Percentiles rank a stretch among this genome's conserved stretches.
Evolutionary conservation across 92 coral and sea anemone species (phyloP).

Genomic region (Phenganax stokvisi): DNA sequence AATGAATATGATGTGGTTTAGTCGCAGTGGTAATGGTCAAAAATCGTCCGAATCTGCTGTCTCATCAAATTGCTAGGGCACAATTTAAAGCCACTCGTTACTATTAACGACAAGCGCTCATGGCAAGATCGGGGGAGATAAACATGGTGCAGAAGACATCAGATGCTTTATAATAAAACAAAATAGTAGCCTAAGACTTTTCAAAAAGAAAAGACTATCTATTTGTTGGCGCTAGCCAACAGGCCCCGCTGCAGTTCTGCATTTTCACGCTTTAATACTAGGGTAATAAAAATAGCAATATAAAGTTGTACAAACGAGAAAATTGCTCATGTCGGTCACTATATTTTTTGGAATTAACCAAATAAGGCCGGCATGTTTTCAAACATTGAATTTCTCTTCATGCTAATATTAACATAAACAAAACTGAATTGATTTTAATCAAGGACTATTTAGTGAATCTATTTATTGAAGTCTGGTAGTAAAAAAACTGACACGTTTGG

Average conservation of each 20-base stretch:
- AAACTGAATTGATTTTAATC: slow-evolving; percentile 1
- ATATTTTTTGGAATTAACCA: slow-evolving; percentile 38
- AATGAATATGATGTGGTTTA: slow-evolving; percentile 40
- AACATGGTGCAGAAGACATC: slow-evolving; percentile 30
- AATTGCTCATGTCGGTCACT: slow-evolving; percentile 9
- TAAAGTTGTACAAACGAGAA: neutral
- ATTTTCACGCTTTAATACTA: neutral
- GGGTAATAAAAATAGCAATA: neutral
- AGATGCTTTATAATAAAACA: slow-evolving; percentile 29
- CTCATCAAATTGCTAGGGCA: slow-evolving; percentile 23
- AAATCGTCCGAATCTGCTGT: slow-evolving; percentile 36
- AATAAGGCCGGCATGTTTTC: slow-evolving; percentile 23
- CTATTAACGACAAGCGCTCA: slow-evolving; percentile 7
- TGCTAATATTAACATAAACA: slow-evolving; percentile 7
- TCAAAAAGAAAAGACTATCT: slow-evolving; percentile 12
- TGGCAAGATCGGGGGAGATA: slow-evolving; percentile 41
- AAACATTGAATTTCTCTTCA: slow-evolving; percentile 18
- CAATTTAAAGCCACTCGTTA: slow-evolving; percentile 24
- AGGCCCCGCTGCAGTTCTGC: neutral
- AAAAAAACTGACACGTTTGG: too few relatives aligned
- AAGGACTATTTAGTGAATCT: slow-evolving; percentile 6
- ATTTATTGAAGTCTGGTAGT: neutral
- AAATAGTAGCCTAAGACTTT: slow-evolving; percentile 6
- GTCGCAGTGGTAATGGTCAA: slow-evolving; percentile 26
- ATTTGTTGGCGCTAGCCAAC: neutral